A percentile compares a stretch with the other conserved stretches of the same genome.
Conservation (phyloP, 2,113 vertebrate genomes). For the Alces alces region DNA sequence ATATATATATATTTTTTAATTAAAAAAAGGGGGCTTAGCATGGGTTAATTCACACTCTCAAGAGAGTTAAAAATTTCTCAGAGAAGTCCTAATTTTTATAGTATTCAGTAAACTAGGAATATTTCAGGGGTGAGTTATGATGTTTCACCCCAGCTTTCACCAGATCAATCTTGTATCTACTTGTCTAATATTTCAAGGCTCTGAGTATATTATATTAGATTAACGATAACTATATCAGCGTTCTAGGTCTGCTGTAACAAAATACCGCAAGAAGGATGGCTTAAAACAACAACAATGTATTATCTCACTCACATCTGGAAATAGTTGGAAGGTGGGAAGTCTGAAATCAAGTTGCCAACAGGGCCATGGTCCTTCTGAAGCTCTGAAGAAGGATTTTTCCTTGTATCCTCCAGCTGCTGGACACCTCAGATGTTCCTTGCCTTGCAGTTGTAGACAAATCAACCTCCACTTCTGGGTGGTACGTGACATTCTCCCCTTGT, state of each 20-base stretch:
- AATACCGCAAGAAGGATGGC: background rate
- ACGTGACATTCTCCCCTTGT: background rate
- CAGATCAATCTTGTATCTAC: background rate
- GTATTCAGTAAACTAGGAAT: no score
- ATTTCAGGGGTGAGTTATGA: background rate
- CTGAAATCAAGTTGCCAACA: background rate
- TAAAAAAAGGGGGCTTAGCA: background rate
- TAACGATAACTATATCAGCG: background rate
- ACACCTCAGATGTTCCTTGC: background rate
- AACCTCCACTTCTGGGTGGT: background rate
- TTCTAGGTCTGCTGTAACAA: background rate
- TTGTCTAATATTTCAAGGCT: background rate
- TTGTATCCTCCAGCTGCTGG: background rate
- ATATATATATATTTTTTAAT: background rate
- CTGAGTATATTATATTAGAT: background rate
- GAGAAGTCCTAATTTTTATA: accelerated
- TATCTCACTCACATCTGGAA: background rate
- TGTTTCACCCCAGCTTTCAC: background rate
- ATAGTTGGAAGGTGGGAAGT: background rate
- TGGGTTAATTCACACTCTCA: no score
- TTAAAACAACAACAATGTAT: background rate
- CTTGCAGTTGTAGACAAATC: accelerated
- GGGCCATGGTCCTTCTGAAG: background rate
- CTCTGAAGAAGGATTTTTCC: background rate
- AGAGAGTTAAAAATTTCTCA: background rate